phyloP scores from a whole-genome alignment of 2,888 invertebrate genomes.

The Eutolmus rufibarbis region DNA sequence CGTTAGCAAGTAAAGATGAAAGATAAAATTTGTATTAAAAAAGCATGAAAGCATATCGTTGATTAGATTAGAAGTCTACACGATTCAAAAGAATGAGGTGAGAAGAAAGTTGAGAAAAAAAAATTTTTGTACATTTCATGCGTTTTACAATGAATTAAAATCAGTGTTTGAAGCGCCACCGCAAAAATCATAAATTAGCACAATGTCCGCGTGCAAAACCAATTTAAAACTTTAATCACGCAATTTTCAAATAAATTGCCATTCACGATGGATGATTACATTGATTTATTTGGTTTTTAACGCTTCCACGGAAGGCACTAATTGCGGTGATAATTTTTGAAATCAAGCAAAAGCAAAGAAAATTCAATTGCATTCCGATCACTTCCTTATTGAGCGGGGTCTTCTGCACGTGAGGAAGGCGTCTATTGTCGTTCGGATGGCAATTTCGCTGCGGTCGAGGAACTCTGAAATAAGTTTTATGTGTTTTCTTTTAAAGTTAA shows the following conservation, averaged over 20 bases:
- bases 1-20: too few relatives aligned
- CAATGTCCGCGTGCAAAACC: neutral
- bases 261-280: neutral
- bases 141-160: neutral
- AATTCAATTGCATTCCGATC: neutral
- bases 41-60: too few relatives aligned
- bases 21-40: too few relatives aligned
- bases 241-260: neutral
- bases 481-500: neutral
- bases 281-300: neutral
- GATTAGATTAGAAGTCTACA: too few relatives aligned
- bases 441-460: neutral
- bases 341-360: neutral
- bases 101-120: too few relatives aligned
- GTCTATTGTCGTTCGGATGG: neutral
- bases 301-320: neutral
- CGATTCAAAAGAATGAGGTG: too few relatives aligned
- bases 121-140: too few relatives aligned
- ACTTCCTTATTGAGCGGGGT: neutral
- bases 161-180: neutral
- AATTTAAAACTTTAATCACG: neutral
- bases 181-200: neutral
- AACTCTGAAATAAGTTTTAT: neutral
- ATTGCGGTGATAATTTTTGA: neutral
- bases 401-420: too few relatives aligned